Evolutionary conservation across 2,797 vertebrate species (phyloP).

Genomic region (Champsocephalus gunnari): DNA sequence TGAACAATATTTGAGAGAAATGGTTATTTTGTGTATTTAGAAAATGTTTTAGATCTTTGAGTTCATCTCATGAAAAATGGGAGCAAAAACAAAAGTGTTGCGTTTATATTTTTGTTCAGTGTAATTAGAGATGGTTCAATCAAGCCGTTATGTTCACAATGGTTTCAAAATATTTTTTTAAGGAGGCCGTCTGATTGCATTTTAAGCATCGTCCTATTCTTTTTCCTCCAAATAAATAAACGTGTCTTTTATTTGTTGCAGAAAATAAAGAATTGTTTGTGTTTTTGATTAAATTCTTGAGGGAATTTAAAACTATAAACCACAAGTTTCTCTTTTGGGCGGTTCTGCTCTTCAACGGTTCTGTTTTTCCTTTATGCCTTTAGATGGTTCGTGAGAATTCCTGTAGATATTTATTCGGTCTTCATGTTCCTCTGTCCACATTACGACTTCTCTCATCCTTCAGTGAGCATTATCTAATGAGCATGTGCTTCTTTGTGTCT

Average conservation of each 20-base stretch:
- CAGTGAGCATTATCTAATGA: slow-evolving; percentile 41
- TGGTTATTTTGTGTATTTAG: too few relatives aligned
- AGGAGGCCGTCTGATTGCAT: slow-evolving; percentile 31
- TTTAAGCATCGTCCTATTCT: not conserved
- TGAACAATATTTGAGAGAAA: too few relatives aligned
- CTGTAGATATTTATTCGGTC: slow-evolving; percentile 9
- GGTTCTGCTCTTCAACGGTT: not conserved
- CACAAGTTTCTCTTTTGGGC: not conserved
- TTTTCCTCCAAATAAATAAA: slow-evolving; percentile 6
- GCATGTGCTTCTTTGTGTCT: slow-evolving; percentile 46
- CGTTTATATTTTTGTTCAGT: too few relatives aligned
- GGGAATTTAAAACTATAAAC: not conserved
- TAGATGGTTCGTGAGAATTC: slow-evolving; percentile 6
- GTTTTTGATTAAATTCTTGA: not conserved
- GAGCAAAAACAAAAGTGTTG: too few relatives aligned
- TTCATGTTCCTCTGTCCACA: slow-evolving; percentile 13
- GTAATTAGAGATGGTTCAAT: slow-evolving; percentile 31
- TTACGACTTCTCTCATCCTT: slow-evolving; percentile 24
- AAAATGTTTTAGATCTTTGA: too few relatives aligned
- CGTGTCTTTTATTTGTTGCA: not conserved
- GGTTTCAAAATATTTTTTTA: slow-evolving; percentile 7
- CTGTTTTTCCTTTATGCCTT: slow-evolving; percentile 8
- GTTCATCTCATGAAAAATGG: too few relatives aligned
- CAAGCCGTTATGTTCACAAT: slow-evolving; percentile 29
- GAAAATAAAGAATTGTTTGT: not conserved